phyloP scores from a whole-genome alignment of 1,140 invertebrate species.

The Pissodes strobi region DNA sequence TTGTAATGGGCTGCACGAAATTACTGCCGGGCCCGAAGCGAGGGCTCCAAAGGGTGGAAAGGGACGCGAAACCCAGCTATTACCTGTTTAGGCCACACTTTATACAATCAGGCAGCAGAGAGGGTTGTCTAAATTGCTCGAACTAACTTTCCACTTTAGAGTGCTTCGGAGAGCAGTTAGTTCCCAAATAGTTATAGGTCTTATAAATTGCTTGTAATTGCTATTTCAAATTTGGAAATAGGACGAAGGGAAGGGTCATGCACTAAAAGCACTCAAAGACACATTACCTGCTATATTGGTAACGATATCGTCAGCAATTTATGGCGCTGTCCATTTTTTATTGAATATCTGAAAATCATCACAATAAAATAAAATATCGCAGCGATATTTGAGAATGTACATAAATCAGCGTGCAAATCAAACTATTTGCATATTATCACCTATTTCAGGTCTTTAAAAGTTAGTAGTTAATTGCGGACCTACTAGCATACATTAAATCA shows the following conservation, averaged over 20 bases:
- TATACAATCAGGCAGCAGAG: constrained; percentile 29
- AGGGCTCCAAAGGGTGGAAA: constrained; percentile 20
- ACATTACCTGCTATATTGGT: too few species aligned
- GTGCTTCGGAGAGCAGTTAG: constrained; percentile 24
- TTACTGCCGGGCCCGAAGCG: constrained; percentile 17
- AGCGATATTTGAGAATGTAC: too few species aligned
- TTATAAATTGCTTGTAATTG: constrained; percentile 26
- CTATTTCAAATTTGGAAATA: constrained; percentile 13
- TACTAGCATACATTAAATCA: too few species aligned
- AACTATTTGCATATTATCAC: too few species aligned
- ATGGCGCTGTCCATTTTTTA: too few species aligned
- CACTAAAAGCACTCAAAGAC: too few species aligned
- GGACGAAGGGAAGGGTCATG: neutral
- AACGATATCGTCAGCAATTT: too few species aligned
- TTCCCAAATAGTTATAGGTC: constrained; percentile 22
- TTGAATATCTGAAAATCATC: too few species aligned
- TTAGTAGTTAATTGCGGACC: too few species aligned
- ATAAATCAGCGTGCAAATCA: too few species aligned
- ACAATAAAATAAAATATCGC: too few species aligned
- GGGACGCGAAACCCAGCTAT: constrained; percentile 19
- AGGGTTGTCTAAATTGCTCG: constrained; percentile 32
- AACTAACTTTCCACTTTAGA: constrained; percentile 29
- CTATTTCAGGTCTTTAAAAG: too few species aligned
- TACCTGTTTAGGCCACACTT: constrained; percentile 36
- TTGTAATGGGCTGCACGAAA: constrained; percentile 34